Conservation (phyloP, 2,113 vertebrate species). For the Chitala chitala region DNA sequence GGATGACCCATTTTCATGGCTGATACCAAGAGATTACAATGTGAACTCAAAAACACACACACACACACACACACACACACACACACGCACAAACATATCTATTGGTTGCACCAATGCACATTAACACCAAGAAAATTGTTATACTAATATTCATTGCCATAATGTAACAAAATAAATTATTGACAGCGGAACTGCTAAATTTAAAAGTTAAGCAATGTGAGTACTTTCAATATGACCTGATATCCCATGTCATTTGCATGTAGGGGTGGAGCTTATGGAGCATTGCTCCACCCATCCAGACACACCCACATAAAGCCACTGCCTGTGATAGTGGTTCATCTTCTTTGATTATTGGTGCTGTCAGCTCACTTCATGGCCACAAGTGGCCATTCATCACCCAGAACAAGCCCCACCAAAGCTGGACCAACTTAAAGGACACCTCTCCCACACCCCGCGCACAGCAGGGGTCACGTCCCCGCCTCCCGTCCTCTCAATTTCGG, state of each 20-base stretch:
- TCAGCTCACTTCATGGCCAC: slow-evolving; percentile 29
- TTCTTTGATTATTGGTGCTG: background rate
- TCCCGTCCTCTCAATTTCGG: slow-evolving; percentile 21
- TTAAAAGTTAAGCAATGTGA: no score
- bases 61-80: no score
- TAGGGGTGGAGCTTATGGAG: background rate
- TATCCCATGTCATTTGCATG: no score
- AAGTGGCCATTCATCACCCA: slow-evolving; percentile 30
- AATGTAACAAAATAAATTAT: no score
- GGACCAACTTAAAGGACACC: slow-evolving; percentile 59
- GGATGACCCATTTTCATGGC: slow-evolving; percentile 2
- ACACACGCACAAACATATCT: no score
- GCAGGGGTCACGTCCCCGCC: background rate
- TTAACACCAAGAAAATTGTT: no score
- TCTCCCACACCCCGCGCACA: slow-evolving; percentile 1
- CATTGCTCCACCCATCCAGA: background rate
- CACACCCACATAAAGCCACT: background rate
- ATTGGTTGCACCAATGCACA: no score
- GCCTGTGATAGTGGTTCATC: background rate
- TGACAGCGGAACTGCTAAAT: no score
- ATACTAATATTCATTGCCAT: background rate
- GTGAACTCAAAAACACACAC: no score
- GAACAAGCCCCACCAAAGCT: slow-evolving; percentile 40
- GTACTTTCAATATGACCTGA: no score
- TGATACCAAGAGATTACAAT: background rate